phyloP scores from a whole-genome alignment of 35 echinoderm and acorn worm genomes.

The Amphiura filiformis region DNA sequence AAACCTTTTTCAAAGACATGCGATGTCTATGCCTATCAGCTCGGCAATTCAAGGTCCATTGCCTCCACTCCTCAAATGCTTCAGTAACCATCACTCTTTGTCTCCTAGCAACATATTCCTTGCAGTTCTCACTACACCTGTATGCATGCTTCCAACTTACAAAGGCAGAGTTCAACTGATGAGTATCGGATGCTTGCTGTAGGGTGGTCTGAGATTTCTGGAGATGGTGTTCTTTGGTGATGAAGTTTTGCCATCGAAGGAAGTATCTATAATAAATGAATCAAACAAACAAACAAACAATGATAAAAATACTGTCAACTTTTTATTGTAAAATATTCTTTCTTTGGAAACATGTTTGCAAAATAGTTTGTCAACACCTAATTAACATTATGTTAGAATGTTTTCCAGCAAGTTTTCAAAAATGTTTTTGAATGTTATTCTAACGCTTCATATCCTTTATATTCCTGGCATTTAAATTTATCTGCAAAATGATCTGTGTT shows the following conservation, averaged over 20 bases:
- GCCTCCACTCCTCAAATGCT: not conserved
- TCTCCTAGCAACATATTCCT: not conserved
- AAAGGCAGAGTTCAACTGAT: not conserved
- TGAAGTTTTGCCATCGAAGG: not conserved
- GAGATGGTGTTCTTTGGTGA: not conserved
- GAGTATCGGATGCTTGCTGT: not conserved
- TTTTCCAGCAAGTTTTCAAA: too few relatives aligned
- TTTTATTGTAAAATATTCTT: too few relatives aligned
- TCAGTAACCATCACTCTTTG: not conserved
- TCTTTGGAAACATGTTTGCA: too few relatives aligned
- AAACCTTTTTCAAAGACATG: not conserved
- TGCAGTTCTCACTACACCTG: not conserved
- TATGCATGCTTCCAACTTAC: not conserved
- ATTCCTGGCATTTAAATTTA: too few relatives aligned
- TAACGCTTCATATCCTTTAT: too few relatives aligned
- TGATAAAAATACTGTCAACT: too few relatives aligned
- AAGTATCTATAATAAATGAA: too few relatives aligned
- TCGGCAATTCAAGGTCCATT: not conserved
- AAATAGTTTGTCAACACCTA: too few relatives aligned
- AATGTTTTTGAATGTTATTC: too few relatives aligned
- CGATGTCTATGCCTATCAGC: not conserved
- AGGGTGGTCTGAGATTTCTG: not conserved
- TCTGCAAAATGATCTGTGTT: too few relatives aligned
- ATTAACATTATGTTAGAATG: too few relatives aligned
- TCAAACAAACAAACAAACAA: too few relatives aligned